Percentiles rank a stretch among this genome's conserved stretches.
phyloP scores from a whole-genome alignment of 64 coral and sea anemone species.

The Montipora foliosa region DNA sequence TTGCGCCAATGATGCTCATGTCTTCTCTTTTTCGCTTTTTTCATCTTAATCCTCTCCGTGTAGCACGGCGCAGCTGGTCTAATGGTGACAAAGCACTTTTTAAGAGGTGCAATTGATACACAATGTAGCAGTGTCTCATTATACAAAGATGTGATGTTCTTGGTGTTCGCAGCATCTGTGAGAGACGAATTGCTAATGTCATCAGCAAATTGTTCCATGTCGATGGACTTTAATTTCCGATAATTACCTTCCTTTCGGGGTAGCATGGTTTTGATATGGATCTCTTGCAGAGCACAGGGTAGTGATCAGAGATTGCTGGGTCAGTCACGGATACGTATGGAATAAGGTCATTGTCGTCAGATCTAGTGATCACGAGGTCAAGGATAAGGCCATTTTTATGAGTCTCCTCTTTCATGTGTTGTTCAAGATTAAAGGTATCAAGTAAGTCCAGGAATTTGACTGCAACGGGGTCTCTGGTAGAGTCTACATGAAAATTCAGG shows the following conservation, averaged over 20 bases:
- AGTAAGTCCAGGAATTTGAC: conserved; percentile 20
- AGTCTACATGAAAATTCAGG: neutral
- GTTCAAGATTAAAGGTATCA: conserved; percentile 29
- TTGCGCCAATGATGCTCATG: neutral
- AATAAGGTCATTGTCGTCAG: conserved; percentile 18
- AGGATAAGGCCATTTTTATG: conserved; percentile 28
- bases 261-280: neutral
- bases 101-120: neutral
- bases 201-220: neutral
- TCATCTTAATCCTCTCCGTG: neutral
- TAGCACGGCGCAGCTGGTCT: neutral
- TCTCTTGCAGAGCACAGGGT: neutral
- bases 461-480: neutral
- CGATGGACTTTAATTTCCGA: neutral
- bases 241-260: neutral
- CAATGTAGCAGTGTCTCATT: neutral
- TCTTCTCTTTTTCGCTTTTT: neutral
- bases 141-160: neutral
- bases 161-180: neutral
- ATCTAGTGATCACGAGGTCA: conserved; percentile 21
- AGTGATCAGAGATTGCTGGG: neutral
- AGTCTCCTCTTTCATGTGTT: conserved; percentile 37
- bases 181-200: neutral
- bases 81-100: neutral
- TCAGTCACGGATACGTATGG: neutral